Evolutionary conservation across 2,888 invertebrate species (phyloP), one percentile per base, ranked within the genome.

Genomic region (Argyresthia goedartella): DNA sequence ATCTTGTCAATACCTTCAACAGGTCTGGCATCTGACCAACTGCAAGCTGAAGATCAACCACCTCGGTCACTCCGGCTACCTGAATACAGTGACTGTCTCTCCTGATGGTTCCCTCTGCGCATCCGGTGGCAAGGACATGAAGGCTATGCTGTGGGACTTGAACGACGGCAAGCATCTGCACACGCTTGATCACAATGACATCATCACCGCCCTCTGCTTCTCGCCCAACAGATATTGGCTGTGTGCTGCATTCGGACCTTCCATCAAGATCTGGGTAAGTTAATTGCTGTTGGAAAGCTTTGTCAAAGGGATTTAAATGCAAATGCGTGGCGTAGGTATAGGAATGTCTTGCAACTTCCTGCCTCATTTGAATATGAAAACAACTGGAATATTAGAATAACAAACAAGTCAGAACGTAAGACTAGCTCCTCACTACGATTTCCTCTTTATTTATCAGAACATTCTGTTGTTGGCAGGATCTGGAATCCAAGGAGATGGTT

Each of bases 151-250:
- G 61, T 99, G 99, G 99, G 99, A 99, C 84, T 88, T 99, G 76
- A 99, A 99, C 81, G 99, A 99, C 76, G 98, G 98, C 88, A 99
- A 99, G 87, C 98, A 99, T 82, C 89, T 99, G 73, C 99, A 99
- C 89, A 99, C 99, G 11, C 88, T 99, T 69, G 98, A 98, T 76
- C 99, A 99, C 82, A 98, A 97, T 82, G 98, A 98, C 76, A 95
- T 96, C 79, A 99, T 99, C 87, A 98, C 98, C 66, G 95, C 99
- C 6, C 88, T 99, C 66, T 97, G 97, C 91, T 99, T 99, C 93
- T 98, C 98, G 59, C 99, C 99, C 58, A 99, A 99, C 89, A 93
- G 98, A 73, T 99, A 99, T 76, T 99, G 99, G 99, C 91, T 99
- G 60, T 99, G 99, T 81, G 99, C 98, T 71, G 99, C 99, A 16